Conservation (phyloP, 2,113 vertebrate genomes). For the Barnardius zonarius region DNA sequence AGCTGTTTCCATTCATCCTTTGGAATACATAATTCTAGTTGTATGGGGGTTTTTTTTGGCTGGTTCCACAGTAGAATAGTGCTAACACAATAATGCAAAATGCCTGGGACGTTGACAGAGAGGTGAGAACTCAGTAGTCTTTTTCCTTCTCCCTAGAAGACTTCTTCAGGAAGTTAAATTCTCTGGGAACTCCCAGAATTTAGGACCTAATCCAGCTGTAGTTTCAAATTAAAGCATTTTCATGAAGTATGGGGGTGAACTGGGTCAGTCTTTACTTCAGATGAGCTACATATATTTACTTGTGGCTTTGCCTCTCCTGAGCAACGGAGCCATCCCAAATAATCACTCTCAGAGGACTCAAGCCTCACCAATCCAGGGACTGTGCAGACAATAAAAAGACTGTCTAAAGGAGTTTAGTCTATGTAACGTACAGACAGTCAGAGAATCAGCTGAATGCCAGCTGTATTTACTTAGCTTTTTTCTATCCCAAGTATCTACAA, state of each 20-base stretch:
- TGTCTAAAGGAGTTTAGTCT: not conserved
- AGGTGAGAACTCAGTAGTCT: not conserved
- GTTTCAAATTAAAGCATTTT: not conserved
- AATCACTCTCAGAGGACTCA: not conserved
- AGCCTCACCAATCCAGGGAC: not conserved
- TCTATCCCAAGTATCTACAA: not conserved
- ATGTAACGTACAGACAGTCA: not conserved
- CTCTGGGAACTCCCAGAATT: not conserved
- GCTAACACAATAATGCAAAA: not conserved
- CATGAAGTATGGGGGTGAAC: not conserved
- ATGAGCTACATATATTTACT: not conserved
- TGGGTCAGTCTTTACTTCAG: not conserved
- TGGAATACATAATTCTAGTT: not conserved
- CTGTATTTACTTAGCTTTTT: conserved; percentile 47
- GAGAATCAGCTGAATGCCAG: conserved; percentile 39
- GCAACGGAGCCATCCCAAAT: not conserved
- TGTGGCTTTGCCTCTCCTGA: not conserved
- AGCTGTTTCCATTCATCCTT: not conserved
- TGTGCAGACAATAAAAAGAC: not conserved
- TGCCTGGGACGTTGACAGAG: not conserved
- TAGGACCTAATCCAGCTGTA: not conserved
- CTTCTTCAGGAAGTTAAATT: not conserved
- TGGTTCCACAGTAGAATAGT: not conserved
- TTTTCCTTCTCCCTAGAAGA: not conserved
- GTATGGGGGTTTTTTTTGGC: not conserved